These are phyloP conservation scores for Pipistrellus pygmaeus DNA, from an alignment of 2,797 vertebrate species.

Conservation along the genomic window DNA sequence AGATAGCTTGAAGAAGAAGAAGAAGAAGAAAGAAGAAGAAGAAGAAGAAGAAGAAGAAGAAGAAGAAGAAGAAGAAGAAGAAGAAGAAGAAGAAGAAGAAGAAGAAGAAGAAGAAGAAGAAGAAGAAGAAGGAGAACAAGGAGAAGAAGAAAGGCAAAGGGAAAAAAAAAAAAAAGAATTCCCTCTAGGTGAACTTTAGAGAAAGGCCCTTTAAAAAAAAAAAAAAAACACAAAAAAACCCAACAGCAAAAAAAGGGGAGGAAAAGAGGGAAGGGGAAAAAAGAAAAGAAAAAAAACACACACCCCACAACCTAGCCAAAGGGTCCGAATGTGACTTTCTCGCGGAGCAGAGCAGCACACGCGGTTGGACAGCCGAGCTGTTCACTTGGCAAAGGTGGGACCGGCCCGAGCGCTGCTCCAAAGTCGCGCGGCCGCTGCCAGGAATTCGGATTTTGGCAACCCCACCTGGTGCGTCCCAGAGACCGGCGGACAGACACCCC, in stretches of 20 bases:
- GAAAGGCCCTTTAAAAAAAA: constrained; percentile 68
- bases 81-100: neutral
- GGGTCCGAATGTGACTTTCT: constrained; percentile 77
- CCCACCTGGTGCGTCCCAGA: constrained; percentile 76
- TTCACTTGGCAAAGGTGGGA: constrained; percentile 71
- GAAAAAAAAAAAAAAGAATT: neutral
- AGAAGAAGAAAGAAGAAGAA: neutral
- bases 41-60: neutral
- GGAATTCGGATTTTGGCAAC: constrained; percentile 75
- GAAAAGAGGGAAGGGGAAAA: too few species aligned
- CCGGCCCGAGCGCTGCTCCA: constrained; percentile 74
- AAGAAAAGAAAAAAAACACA: constrained; percentile 7
- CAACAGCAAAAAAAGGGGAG: neutral
- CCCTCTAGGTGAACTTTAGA: constrained; percentile 64
- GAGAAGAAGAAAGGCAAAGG: neutral
- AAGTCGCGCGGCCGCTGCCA: constrained; percentile 76
- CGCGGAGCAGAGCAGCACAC: constrained; percentile 47
- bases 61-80: neutral
- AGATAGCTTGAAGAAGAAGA: neutral
- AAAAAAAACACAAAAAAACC: too few species aligned
- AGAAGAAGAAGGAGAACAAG: neutral
- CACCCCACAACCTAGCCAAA: constrained; percentile 53
- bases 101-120: neutral
- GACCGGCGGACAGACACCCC: constrained; percentile 58
- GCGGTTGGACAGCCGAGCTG: constrained; percentile 65